Evolutionary conservation across 2,113 vertebrate species (phyloP).

Genomic region (Otis tarda): DNA sequence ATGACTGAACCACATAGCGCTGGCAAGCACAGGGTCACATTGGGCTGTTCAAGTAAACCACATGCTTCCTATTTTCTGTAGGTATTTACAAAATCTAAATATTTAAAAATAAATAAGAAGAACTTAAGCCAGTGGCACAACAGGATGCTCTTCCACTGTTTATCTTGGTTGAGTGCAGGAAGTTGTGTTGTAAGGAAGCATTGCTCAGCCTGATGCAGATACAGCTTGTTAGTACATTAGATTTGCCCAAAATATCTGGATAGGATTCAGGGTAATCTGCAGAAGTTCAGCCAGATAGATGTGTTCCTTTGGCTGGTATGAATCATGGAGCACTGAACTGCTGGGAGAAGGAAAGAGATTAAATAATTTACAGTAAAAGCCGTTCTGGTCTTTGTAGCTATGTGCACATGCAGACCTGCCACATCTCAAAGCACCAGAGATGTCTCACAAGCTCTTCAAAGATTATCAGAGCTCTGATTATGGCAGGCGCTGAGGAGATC

Average conservation of each 20-base stretch:
- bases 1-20: not conserved
- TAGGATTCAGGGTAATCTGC: slow-evolving; percentile 13
- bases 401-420: not conserved
- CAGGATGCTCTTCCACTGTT: slow-evolving; percentile 3
- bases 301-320: not conserved
- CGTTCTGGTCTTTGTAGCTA: not conserved
- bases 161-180: not conserved
- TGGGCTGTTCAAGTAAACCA: not conserved
- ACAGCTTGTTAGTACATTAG: not conserved
- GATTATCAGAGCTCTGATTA: not conserved
- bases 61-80: not conserved
- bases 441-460: not conserved
- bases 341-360: not conserved
- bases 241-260: not conserved
- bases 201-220: not conserved
- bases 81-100: slow-evolving; percentile 1
- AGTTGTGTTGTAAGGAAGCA: not conserved
- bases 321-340: slow-evolving; percentile 31
- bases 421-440: not conserved
- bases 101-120: not conserved
- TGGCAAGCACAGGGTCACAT: accelerated
- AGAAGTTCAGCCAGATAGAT: not conserved
- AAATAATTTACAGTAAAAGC: slow-evolving; percentile 40
- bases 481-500: not conserved
- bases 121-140: not conserved